Base-by-base conservation (phyloP, 2,888 invertebrate species). In the Lomographa bimaculata region DNA sequence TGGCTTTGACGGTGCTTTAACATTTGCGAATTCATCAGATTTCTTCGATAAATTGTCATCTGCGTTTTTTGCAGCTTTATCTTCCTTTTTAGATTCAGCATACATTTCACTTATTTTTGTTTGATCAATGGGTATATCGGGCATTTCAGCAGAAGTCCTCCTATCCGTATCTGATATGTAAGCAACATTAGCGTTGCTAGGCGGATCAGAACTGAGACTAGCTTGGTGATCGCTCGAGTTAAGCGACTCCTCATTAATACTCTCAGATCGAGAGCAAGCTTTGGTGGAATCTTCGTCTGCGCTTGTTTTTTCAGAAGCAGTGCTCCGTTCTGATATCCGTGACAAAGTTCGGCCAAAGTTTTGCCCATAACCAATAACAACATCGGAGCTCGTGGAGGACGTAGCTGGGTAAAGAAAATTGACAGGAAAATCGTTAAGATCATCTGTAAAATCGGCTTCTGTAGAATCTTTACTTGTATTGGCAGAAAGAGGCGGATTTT, bases 271-370 rank as follows among this genome's bases (percentile, higher is more conserved):
- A 1, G 95, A 95, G 46, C 95, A 95, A 2, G 94, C 95, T 77
- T 96, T 96, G 14, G 96, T 96, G 0, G 95, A 94, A 81, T 96
- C 96, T 71, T 96, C 96, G 61, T 96, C 93, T 46, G 95, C 93
- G 64, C 96, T 96, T 1, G 95, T 95, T 74, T 96, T 96, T 71
- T 96, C 96, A 0, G 96, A 96, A 5, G 96, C 95, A 5, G 96
- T 96, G 54, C 96, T 96, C 23, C 96, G 91, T 79, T 97, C 97
- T 0, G 96, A 96, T 66, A 97, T 97, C 47, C 96, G 90, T 0
- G 96, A 96, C 12, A 96, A 86, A 0, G 96, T 96, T 23, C 96
- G 91, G 0, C 93, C 93, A 77, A 95, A 96, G 24, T 93, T 93
- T 42, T 93, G 91, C 3, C 93, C 94, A 61, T 94, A 94, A 4